Conservation (phyloP, 2,797 vertebrate species). For the Ptychadena robeensis region DNA sequence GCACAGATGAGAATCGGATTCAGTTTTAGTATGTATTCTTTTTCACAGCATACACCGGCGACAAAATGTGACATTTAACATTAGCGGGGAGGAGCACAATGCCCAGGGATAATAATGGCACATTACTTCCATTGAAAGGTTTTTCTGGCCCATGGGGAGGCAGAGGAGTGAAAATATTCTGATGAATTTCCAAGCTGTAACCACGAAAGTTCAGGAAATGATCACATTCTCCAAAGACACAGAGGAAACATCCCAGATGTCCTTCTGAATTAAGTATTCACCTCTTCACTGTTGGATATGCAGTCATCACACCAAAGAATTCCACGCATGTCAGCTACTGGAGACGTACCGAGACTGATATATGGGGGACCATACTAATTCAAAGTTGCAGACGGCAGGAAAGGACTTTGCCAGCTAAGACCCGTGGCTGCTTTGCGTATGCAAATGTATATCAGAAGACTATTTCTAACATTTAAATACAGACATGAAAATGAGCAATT, state of each 20-base stretch:
- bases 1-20: conserved; percentile 10
- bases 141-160: conserved; percentile 45
- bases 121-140: conserved; percentile 33
- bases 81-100: conserved; percentile 45
- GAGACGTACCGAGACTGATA: conserved; percentile 33
- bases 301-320: conserved; percentile 26
- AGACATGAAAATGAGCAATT: neutral
- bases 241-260: conserved; percentile 58
- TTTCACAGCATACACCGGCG: conserved; percentile 36
- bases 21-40: conserved; percentile 29
- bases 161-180: conserved; percentile 43
- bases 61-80: conserved; percentile 55
- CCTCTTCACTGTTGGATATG: conserved; percentile 49
- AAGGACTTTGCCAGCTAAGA: neutral
- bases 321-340: neutral
- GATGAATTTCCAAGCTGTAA: conserved; percentile 55
- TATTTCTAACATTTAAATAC: neutral
- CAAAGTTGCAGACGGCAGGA: neutral
- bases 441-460: conserved; percentile 2
- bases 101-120: conserved; percentile 34
- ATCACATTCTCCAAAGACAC: conserved; percentile 54
- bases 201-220: conserved; percentile 59
- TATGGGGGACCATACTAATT: conserved; percentile 1
- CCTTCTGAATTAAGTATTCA: conserved; percentile 53
- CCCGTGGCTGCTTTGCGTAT: neutral